Percentiles rank a stretch among this genome's conserved stretches.
phyloP scores from a whole-genome alignment of 2,113 vertebrate species.

The Mus pahari region DNA sequence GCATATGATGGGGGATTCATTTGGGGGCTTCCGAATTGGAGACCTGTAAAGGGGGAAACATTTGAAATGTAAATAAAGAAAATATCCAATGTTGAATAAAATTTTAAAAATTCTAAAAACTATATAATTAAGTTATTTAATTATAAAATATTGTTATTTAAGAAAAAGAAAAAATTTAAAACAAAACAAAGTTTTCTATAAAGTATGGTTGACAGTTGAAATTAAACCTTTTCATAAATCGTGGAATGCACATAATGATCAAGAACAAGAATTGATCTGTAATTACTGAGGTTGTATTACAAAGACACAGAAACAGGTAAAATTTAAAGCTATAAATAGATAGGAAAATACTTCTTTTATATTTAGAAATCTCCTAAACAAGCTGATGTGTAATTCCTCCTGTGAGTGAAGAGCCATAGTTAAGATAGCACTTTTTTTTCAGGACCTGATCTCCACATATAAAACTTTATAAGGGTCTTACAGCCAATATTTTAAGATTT shows the following conservation, averaged over 20 bases:
- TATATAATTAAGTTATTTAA: neutral
- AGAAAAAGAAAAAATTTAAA: neutral
- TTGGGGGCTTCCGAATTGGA: too few relatives aligned
- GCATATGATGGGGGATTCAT: too few relatives aligned
- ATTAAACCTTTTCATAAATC: neutral
- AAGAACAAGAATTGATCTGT: neutral
- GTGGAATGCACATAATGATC: neutral
- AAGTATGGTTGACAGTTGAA: neutral
- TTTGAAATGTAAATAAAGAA: too few relatives aligned
- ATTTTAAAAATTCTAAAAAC: too few relatives aligned
- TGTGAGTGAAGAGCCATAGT: neutral
- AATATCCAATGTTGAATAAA: too few relatives aligned
- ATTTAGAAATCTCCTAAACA: neutral
- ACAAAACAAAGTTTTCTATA: neutral
- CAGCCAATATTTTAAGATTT: neutral
- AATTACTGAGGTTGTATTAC: neutral
- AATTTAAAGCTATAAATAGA: neutral
- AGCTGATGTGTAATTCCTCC: neutral
- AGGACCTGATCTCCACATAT: neutral
- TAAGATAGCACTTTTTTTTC: neutral
- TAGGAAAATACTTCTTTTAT: neutral
- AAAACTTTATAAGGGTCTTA: neutral
- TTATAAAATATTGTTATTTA: neutral
- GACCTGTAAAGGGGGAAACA: too few relatives aligned
- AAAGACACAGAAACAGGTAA: neutral